Evolutionary conservation across 2,113 vertebrate genomes (phyloP), one percentile per base, ranked within the genome.

Genomic region (Chelonoidis abingdonii): DNA sequence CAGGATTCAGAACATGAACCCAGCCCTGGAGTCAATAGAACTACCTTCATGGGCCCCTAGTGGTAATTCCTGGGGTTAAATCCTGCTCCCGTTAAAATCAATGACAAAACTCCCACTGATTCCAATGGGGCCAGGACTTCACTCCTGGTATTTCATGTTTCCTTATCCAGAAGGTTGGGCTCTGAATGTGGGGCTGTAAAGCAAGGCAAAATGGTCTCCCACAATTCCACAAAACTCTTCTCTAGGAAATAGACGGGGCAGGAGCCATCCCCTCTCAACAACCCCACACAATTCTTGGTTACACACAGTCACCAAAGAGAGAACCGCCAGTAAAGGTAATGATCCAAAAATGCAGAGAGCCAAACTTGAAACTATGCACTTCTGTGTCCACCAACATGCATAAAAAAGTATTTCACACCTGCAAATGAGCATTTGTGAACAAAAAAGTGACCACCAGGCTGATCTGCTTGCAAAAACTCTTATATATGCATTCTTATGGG

Each of bases 91-190:
- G 35, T 24, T 90, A 59, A 86, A 76, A 52, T 87, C 59, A 5
- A 1, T 54, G 78, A 79, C 57, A 79, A 69, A 90, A 93, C 47
- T 89, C 91, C 95, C 69, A 25, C 29, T 94, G 86, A 88, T 85
- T 96, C 93, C 47, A 95, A 93, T 0, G 7, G 93, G 90, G 94
- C 82, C 84, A 50, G 22, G 87, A 84, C 87, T 95, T 90, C 59
- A 47, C 56, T 53, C 81, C 53, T 86, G 89, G 12, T 89, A 88
- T 92, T 72, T 96, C n/a, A 47, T 94, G 1, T 89, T 88, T 95
- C 6, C 1, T 88, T 92, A 86, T 72, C 93, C 69, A 22, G n/a
- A 75, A n/a, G 35, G 21, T 24, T 19, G 69, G n/a, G 35, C 17
- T 38, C 21, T 38, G n/a, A 75, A 19, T 86, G 65, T 38, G 52